Percentiles rank a stretch among this genome's conserved stretches.
phyloP scores from a whole-genome alignment of 2,888 invertebrate genomes.

The Proisotoma minuta region DNA sequence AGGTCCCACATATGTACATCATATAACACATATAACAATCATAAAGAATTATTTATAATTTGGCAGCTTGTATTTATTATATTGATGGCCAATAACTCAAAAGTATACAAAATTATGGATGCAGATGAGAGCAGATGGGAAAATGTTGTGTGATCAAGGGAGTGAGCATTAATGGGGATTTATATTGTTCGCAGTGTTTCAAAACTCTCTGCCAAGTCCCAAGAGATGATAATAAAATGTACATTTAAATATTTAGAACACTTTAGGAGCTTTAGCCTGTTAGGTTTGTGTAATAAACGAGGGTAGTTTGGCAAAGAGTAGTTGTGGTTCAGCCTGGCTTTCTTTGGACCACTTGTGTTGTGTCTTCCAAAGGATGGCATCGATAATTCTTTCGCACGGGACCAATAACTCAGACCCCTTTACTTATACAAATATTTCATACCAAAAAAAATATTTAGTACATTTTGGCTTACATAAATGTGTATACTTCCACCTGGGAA shows the following conservation, averaged over 20 bases:
- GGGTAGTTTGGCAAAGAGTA: conserved; percentile 14
- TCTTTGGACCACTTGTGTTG: not conserved
- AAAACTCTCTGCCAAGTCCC: conserved; percentile 1
- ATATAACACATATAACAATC: too few species aligned
- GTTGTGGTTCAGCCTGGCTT: not conserved
- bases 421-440: conserved; percentile 7
- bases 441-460: conserved; percentile 4
- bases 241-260: conserved; percentile 8
- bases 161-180: not conserved
- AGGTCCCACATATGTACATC: too few species aligned
- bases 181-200: conserved; percentile 4
- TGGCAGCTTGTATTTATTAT: not conserved
- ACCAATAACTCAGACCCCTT: conserved; percentile 9
- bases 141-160: not conserved
- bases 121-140: not conserved
- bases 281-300: conserved; percentile 16
- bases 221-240: conserved; percentile 5
- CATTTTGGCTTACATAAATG: not conserved
- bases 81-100: not conserved
- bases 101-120: not conserved
- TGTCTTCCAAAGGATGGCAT: not conserved
- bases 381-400: not conserved
- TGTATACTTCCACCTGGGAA: conserved; percentile 28
- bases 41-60: too few species aligned
- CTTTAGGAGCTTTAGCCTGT: not conserved